These are phyloP conservation scores for Melospiza melodia DNA, from an alignment of 2,113 vertebrate species.

Conservation along the genomic window DNA sequence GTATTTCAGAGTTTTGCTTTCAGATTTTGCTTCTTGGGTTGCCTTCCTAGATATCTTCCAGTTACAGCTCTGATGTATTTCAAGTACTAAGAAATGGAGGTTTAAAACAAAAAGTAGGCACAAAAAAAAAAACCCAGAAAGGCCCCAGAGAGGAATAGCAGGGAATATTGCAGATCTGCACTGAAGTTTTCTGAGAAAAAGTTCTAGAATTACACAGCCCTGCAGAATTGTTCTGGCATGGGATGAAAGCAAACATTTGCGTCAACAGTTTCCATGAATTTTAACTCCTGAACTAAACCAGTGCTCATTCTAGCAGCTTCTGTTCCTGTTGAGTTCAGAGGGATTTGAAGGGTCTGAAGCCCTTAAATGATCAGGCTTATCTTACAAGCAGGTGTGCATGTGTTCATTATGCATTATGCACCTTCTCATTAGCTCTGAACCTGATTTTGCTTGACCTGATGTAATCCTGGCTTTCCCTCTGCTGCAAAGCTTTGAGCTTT, in stretches of 20 bases:
- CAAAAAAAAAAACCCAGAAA: not conserved
- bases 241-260: not conserved
- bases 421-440: not conserved
- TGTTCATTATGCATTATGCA: not conserved
- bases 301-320: not conserved
- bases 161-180: not conserved
- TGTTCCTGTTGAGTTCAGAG: not conserved
- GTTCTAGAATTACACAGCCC: not conserved
- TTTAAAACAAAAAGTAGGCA: not conserved
- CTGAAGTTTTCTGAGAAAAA: not conserved
- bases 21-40: not conserved
- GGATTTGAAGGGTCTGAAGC: not conserved
- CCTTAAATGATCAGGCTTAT: not conserved
- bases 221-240: not conserved
- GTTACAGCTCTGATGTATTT: not conserved
- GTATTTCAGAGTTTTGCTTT: not conserved
- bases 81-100: not conserved
- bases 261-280: conserved; percentile 15
- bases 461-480: not conserved
- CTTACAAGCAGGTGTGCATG: not conserved
- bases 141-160: not conserved
- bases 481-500: not conserved
- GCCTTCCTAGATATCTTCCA: not conserved
- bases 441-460: not conserved
- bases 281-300: not conserved